phyloP scores from a whole-genome alignment of 2,797 vertebrate genomes.

The Periparus ater region DNA sequence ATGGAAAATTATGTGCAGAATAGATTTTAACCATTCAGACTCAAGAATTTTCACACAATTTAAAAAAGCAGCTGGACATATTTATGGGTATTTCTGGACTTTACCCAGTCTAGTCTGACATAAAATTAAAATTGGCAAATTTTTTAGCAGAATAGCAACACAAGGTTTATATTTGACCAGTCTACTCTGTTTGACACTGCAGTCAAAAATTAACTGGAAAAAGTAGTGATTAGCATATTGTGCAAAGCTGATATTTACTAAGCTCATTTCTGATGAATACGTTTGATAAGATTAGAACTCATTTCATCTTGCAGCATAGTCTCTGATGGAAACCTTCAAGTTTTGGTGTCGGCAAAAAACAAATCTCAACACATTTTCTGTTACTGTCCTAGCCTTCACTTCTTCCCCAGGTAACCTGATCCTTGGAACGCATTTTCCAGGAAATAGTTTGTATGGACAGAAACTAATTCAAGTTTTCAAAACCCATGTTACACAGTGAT shows the following conservation, averaged over 20 bases:
- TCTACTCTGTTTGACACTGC: not conserved
- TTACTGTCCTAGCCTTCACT: not conserved
- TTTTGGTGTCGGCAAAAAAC: slow-evolving; percentile 26
- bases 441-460: not conserved
- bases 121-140: not conserved
- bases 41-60: not conserved
- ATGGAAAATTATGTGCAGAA: not conserved
- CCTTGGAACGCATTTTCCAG: slow-evolving; percentile 1
- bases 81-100: not conserved
- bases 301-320: slow-evolving; percentile 2
- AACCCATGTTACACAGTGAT: slow-evolving; percentile 1
- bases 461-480: slow-evolving; percentile 61
- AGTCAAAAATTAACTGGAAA: not conserved
- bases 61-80: not conserved
- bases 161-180: not conserved
- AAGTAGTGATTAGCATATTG: not conserved
- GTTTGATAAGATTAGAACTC: slow-evolving; percentile 14
- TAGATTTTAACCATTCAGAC: slow-evolving; percentile 9
- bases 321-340: not conserved
- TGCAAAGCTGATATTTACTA: not conserved
- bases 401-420: slow-evolving; percentile 8
- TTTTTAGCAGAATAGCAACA: not conserved
- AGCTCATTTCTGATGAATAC: not conserved
- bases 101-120: not conserved
- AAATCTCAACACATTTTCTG: slow-evolving; percentile 11